These are phyloP conservation scores for Brachyhypopomus gauderio DNA, from an alignment of 2,113 vertebrate species.

Conservation along the genomic window DNA sequence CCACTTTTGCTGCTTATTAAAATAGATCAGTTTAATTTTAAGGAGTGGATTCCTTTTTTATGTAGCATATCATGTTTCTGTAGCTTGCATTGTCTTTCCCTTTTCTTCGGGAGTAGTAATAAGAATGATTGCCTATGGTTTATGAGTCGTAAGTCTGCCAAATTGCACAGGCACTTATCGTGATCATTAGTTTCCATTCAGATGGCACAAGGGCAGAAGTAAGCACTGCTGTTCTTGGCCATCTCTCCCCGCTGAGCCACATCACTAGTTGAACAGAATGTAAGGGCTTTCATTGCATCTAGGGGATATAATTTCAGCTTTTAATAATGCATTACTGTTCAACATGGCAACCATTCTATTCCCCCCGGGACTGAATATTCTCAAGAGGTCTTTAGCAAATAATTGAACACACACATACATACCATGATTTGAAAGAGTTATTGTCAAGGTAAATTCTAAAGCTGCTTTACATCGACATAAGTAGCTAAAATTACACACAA, in stretches of 20 bases:
- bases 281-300: constrained; percentile 52
- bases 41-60: constrained; percentile 4
- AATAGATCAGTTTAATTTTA: constrained; percentile 37
- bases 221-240: constrained; percentile 38
- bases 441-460: constrained; percentile 8
- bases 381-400: constrained; percentile 48
- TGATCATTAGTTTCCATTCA: constrained; percentile 57
- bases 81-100: constrained; percentile 32
- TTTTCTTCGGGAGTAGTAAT: constrained; percentile 30
- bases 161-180: constrained; percentile 51
- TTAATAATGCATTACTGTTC: constrained; percentile 62
- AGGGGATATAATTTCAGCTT: constrained; percentile 52
- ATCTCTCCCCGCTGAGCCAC: constrained; percentile 47
- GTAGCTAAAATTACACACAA: background rate
- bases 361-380: constrained; percentile 39
- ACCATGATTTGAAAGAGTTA: constrained; percentile 47
- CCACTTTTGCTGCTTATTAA: constrained; percentile 5
- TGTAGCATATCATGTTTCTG: constrained; percentile 10
- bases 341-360: constrained; percentile 50
- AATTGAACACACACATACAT: constrained; percentile 46
- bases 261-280: constrained; percentile 46
- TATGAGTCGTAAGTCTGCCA: constrained; percentile 51
- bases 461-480: constrained; percentile 14
- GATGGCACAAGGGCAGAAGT: constrained; percentile 42
- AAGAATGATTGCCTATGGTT: constrained; percentile 50